Percentiles rank a stretch among this genome's conserved stretches.
Evolutionary conservation across 2,113 vertebrate species (phyloP).

Genomic region (Coracopsis vasa): DNA sequence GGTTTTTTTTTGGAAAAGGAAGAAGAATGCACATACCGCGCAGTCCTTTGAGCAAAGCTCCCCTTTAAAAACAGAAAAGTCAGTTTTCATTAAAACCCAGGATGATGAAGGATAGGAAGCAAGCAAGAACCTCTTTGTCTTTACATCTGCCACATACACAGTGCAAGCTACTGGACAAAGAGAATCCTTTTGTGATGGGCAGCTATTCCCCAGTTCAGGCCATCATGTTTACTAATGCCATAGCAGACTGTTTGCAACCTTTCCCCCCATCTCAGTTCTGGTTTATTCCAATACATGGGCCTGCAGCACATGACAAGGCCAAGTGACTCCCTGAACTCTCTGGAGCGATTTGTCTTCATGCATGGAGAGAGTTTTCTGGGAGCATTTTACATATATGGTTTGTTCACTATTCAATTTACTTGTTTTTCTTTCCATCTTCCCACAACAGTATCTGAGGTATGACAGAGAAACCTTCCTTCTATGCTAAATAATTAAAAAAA

Average conservation of each 20-base stretch:
- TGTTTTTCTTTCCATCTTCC: background rate
- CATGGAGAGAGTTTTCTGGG: background rate
- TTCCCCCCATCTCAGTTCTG: background rate
- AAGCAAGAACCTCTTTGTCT: background rate
- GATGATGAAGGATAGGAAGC: background rate
- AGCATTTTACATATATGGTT: background rate
- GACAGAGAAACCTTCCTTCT: background rate
- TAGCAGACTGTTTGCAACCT: background rate
- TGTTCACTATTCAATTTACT: background rate
- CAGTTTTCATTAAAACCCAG: background rate
- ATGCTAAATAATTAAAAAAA: background rate
- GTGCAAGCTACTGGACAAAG: background rate
- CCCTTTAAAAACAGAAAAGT: background rate
- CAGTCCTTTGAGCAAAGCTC: background rate
- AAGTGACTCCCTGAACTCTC: background rate
- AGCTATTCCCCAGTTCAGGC: background rate
- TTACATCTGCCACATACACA: background rate
- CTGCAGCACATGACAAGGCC: background rate
- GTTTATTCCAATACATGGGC: background rate
- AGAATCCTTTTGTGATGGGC: background rate
- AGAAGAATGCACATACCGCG: background rate
- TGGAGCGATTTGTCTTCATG: accelerated
- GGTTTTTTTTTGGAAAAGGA: background rate
- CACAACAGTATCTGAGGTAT: background rate
- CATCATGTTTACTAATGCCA: background rate